Conservation (phyloP, 23 tunicate genomes). For the Oikopleura vanhoeffeni region DNA sequence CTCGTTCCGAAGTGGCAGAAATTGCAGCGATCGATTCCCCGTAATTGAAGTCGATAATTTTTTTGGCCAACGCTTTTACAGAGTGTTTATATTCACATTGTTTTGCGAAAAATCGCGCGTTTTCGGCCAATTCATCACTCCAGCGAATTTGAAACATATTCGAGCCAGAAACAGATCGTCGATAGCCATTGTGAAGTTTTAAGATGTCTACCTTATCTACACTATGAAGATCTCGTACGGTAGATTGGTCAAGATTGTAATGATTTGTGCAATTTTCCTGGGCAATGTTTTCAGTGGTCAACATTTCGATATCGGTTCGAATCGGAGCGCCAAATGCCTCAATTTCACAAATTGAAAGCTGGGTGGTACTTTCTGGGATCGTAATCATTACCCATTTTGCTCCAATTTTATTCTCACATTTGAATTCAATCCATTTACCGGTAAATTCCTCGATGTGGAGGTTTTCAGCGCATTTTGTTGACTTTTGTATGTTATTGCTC, state of each 20-base stretch:
- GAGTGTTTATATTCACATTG: constrained; percentile 7
- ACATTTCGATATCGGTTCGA: not conserved
- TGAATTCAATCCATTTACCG: not conserved
- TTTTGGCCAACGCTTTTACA: constrained; percentile 3
- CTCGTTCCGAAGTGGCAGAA: not conserved
- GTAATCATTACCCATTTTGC: not conserved
- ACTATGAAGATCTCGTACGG: not conserved
- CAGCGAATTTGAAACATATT: not conserved
- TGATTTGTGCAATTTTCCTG: no score
- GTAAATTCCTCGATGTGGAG: not conserved
- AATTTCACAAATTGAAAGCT: not conserved
- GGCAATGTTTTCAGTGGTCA: no score
- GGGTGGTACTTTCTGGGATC: constrained; percentile 4
- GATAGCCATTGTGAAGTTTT: not conserved
- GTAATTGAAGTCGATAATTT: constrained; percentile 13
- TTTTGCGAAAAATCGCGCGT: constrained; percentile 3
- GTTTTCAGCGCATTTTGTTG: not conserved
- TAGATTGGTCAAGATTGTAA: no score
- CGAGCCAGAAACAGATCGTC: not conserved
- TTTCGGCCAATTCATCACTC: not conserved
- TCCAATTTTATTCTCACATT: not conserved
- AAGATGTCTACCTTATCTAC: not conserved
- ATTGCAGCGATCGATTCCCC: not conserved
- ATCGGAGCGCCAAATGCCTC: constrained; percentile 12
- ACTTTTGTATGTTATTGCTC: not conserved